Evolutionary conservation across 64 coral and sea anemone genomes (phyloP).

Genomic region (Actinia tenebrosa): DNA sequence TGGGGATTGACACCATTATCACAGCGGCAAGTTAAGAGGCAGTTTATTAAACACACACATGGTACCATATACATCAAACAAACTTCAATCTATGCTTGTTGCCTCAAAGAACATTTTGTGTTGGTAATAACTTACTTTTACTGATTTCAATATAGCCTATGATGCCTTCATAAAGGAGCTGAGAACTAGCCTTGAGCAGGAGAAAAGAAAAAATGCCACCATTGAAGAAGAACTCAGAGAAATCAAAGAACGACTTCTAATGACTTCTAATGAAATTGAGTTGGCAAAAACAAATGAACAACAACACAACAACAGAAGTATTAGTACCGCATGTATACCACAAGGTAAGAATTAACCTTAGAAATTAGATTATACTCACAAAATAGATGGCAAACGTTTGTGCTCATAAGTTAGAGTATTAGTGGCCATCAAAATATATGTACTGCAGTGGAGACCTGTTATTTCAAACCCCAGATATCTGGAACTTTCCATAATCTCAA

Average conservation of each 20-base stretch:
- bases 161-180: conserved; percentile 33
- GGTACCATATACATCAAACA: too few relatives aligned
- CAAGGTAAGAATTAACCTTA: background rate
- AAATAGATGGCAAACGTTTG: background rate
- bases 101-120: too few relatives aligned
- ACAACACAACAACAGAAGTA: background rate
- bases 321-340: background rate
- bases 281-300: background rate
- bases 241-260: conserved; percentile 24
- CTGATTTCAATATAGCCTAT: conserved; percentile 11
- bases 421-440: too few relatives aligned
- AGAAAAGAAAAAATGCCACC: conserved; percentile 30
- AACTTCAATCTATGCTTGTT: too few relatives aligned
- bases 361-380: background rate
- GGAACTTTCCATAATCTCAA: too few relatives aligned
- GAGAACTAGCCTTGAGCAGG: conserved; percentile 18
- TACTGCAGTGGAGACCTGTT: too few relatives aligned
- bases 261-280: background rate
- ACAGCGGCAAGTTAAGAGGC: too few relatives aligned
- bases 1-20: too few relatives aligned
- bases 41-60: too few relatives aligned
- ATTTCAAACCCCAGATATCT: too few relatives aligned
- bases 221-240: conserved; percentile 33
- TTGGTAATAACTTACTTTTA: background rate
- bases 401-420: too few relatives aligned